A percentile compares a stretch with the other conserved stretches of the same genome.
phyloP scores from a whole-genome alignment of 1,140 invertebrate species.

The Bombus superbus region DNA sequence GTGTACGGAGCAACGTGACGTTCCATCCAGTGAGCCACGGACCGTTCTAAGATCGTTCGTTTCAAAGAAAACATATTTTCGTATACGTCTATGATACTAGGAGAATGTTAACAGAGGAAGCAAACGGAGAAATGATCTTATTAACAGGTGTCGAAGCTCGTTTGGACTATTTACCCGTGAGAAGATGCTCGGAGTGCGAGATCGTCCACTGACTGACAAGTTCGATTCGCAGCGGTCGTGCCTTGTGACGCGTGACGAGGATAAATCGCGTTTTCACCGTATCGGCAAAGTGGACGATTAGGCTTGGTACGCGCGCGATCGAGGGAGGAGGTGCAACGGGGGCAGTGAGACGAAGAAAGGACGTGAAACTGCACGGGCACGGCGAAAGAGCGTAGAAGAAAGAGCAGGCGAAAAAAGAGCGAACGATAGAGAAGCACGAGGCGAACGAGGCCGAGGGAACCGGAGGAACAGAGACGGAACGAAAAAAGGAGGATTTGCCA shows the following conservation, averaged over 20 bases:
- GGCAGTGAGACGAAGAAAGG: background rate
- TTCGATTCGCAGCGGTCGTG: conserved; percentile 14
- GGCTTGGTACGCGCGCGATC: conserved; percentile 1
- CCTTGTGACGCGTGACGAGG: conserved; percentile 31
- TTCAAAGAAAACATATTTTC: background rate
- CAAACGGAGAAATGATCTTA: background rate
- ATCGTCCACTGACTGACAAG: conserved; percentile 18
- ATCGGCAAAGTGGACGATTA: conserved; percentile 46
- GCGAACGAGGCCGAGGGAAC: background rate
- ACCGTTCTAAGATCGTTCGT: too few species aligned
- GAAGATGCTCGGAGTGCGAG: background rate
- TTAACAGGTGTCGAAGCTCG: background rate
- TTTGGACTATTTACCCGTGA: background rate
- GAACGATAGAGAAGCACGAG: conserved; percentile 18
- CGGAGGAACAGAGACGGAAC: conserved; percentile 16
- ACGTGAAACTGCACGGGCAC: background rate
- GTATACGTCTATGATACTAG: background rate
- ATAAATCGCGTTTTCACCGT: conserved; percentile 39
- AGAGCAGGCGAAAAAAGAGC: conserved; percentile 28
- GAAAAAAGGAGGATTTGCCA: conserved; percentile 59
- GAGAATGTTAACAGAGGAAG: background rate
- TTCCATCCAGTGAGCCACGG: background rate
- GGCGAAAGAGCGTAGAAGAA: conserved; percentile 18
- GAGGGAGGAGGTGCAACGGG: conserved; percentile 7
- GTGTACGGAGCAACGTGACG: background rate